Evolutionary conservation across 2,797 vertebrate species (phyloP).

Genomic region (Taeniopygia guttata): DNA sequence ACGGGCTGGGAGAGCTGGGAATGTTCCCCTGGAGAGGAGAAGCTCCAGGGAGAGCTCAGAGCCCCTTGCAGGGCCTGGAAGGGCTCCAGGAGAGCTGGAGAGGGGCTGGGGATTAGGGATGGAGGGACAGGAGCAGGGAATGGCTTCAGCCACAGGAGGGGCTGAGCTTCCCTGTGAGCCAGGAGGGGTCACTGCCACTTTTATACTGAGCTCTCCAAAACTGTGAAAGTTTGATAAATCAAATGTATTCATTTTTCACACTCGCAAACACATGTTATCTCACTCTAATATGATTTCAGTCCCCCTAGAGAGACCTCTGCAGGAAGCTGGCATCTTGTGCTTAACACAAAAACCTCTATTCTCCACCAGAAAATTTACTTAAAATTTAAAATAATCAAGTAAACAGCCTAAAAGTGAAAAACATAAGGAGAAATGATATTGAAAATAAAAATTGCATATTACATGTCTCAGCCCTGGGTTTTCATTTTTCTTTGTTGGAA

Average conservation of each 20-base stretch:
- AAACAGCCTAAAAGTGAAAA: background rate
- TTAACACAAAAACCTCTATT: background rate
- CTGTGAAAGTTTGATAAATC: background rate
- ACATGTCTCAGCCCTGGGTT: background rate
- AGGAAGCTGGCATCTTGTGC: background rate
- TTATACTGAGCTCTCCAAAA: background rate
- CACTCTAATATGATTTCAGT: background rate
- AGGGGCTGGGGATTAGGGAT: background rate
- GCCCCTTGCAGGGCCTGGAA: background rate
- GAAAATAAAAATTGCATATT: background rate
- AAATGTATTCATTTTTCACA: background rate
- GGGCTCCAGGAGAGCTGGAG: background rate
- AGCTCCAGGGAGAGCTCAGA: background rate
- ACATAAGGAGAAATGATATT: background rate
- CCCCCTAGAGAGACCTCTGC: background rate
- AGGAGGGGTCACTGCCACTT: accelerated
- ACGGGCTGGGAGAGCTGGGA: background rate
- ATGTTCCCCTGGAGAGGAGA: background rate
- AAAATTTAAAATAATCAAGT: background rate
- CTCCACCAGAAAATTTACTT: background rate
- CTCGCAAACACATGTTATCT: background rate
- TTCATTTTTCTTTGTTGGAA: background rate
- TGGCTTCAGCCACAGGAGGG: background rate
- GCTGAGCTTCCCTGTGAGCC: background rate
- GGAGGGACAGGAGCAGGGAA: background rate